Evolutionary conservation across 2,888 invertebrate genomes (phyloP), one percentile per base, ranked within the genome.

Genomic region (Orthosia incerta): DNA sequence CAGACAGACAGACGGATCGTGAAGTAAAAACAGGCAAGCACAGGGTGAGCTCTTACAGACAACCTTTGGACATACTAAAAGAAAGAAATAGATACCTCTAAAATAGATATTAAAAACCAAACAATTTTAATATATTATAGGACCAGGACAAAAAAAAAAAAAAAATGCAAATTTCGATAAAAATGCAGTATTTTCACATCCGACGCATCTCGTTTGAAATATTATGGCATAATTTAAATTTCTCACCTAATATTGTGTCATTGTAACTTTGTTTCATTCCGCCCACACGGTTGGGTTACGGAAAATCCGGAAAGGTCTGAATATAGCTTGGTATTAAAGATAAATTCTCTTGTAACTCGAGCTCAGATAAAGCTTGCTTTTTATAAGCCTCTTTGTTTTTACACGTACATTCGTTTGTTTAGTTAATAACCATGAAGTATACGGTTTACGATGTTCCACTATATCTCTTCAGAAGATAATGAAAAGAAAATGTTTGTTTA

Each of bases 201-300:
- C 66, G 67, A 31, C 70, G 65, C 50, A 4, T 51, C 63, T 74
- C 55, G 55, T 80, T 76, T 82, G 61, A 80, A 84, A 79, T 85
- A 82, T 83, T 76, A 81, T 66, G 20, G 68, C 70, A 76, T 79
- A 79, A 76, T 85, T 79, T 82, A 79, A 73, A 79, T 76, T 64
- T 71, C 64, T 23, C 74, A 65, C 68, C 72, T 79, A 82, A 75
- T 80, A 72, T 56, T 71, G 45, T 71, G 72, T 77, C 71, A 74
- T 77, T 80, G 66, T 80, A 79, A 85, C 74, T 85, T 84, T 79
- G 81, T 86, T 83, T 73, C 67, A 57, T 79, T 74, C 57, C 56
- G 61, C 46, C 74, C 65, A 59, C 72, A 63, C 71, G 53, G 66
- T 69, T 62, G 66, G 61, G 74, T 70, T 64, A 74, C 61, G 64